Conservation (phyloP, 2,888 invertebrate genomes). For the Spicauda simplicius region DNA sequence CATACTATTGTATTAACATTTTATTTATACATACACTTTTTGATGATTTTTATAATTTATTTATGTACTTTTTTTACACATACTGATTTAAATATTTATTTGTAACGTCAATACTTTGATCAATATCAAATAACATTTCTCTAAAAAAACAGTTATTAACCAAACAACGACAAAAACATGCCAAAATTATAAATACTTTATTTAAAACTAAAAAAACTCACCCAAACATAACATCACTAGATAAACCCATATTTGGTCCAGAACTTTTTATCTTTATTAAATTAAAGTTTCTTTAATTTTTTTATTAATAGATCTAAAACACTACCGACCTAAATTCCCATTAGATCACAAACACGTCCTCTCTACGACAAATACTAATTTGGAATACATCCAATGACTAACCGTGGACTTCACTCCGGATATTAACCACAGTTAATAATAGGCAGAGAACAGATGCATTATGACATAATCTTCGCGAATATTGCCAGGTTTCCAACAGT, state of each 20-base stretch:
- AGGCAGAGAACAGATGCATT: conserved; percentile 2
- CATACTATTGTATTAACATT: no score
- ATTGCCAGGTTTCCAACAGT: not conserved
- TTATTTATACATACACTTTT: no score
- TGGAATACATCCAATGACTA: conserved; percentile 28
- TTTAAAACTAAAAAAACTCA: not conserved
- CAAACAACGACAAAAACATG: not conserved
- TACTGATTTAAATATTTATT: no score
- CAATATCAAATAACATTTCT: no score
- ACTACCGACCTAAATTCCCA: conserved; percentile 18
- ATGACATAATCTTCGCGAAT: conserved; percentile 9
- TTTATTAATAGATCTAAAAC: not conserved
- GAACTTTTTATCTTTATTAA: no score
- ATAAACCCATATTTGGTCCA: not conserved
- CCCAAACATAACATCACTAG: not conserved
- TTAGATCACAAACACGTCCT: not conserved
- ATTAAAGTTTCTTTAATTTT: not conserved
- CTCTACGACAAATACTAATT: not conserved
- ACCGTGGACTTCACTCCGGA: conserved; percentile 27
- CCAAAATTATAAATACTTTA: not conserved
- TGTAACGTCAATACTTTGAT: no score
- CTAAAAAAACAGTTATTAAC: no score
- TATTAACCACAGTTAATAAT: conserved; percentile 19
- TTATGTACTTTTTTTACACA: no score
- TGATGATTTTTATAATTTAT: no score